These are phyloP conservation scores for Cheilosia vulpina DNA, from an alignment of 2,888 invertebrate species.

Conservation along the genomic window DNA sequence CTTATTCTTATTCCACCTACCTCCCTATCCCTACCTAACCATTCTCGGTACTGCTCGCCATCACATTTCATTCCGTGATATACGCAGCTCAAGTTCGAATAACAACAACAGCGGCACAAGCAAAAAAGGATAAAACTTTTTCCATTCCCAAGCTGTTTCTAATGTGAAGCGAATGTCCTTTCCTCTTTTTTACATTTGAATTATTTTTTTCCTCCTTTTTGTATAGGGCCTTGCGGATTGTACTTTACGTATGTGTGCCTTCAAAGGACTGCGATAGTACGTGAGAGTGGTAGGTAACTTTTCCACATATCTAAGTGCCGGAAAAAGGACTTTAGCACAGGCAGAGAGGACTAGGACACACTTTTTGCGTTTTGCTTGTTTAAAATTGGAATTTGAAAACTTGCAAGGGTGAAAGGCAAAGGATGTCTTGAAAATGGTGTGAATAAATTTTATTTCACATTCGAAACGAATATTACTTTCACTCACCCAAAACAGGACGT, in stretches of 20 bases:
- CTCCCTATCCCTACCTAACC: slow-evolving; percentile 40
- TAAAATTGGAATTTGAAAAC: slow-evolving; percentile 71
- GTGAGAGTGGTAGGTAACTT: slow-evolving; percentile 61
- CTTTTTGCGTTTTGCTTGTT: slow-evolving; percentile 47
- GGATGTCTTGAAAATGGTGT: slow-evolving; percentile 38
- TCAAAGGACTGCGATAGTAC: background rate
- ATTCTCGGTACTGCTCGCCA: slow-evolving; percentile 50
- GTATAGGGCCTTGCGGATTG: slow-evolving; percentile 37
- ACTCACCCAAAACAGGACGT: slow-evolving; percentile 39
- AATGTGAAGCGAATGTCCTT: slow-evolving; percentile 73
- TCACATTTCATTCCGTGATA: slow-evolving; percentile 64
- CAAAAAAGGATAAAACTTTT: slow-evolving; percentile 68
- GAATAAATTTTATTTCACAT: slow-evolving; percentile 68
- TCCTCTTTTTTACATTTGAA: slow-evolving; percentile 38
- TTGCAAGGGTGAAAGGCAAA: background rate
- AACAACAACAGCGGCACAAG: slow-evolving; percentile 26
- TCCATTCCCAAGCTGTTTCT: slow-evolving; percentile 73
- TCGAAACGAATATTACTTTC: slow-evolving; percentile 50
- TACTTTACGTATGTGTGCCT: slow-evolving; percentile 46
- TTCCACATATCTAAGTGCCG: slow-evolving; percentile 73
- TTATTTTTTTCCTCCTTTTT: slow-evolving; percentile 3
- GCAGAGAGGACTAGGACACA: slow-evolving; percentile 47
- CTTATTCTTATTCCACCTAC: slow-evolving; percentile 74
- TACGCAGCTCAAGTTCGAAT: slow-evolving; percentile 54
- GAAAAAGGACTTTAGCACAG: slow-evolving; percentile 69